Conservation (phyloP, 2,113 vertebrate species). For the Arothron firmamentum region DNA sequence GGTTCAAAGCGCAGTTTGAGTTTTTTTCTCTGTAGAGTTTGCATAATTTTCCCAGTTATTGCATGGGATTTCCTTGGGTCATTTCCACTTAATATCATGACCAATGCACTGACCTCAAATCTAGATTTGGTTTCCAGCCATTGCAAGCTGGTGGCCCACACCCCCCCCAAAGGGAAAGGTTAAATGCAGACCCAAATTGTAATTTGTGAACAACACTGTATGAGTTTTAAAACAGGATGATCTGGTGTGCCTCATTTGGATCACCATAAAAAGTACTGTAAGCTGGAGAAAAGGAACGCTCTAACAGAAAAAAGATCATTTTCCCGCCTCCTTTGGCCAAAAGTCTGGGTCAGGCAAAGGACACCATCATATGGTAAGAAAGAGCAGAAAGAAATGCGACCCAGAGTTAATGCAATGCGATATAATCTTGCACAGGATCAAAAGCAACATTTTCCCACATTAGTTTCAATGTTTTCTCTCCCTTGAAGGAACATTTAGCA, state of each 20-base stretch:
- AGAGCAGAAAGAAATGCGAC: slow-evolving; percentile 23
- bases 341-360: slow-evolving; percentile 38
- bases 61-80: no score
- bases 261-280: slow-evolving; percentile 14
- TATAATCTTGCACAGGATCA: slow-evolving; percentile 62
- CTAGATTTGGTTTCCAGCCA: no score
- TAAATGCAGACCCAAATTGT: no score
- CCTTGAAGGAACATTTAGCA: slow-evolving; percentile 12
- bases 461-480: slow-evolving; percentile 44
- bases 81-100: no score
- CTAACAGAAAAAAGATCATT: slow-evolving; percentile 35
- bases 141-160: no score
- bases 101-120: no score
- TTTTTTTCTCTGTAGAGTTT: no score
- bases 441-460: slow-evolving; percentile 41
- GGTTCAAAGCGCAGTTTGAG: no score
- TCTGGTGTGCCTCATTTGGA: not conserved
- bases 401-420: slow-evolving; percentile 53
- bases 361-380: slow-evolving; percentile 33
- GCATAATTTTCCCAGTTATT: no score
- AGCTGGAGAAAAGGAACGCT: slow-evolving; percentile 28
- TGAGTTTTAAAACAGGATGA: no score
- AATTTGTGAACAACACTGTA: no score
- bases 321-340: slow-evolving; percentile 40
- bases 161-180: no score